A percentile compares a stretch with the other conserved stretches of the same genome.
These are phyloP conservation scores for Rhipidura dahli DNA, from an alignment of 2,113 vertebrate species.

Conservation along the genomic window DNA sequence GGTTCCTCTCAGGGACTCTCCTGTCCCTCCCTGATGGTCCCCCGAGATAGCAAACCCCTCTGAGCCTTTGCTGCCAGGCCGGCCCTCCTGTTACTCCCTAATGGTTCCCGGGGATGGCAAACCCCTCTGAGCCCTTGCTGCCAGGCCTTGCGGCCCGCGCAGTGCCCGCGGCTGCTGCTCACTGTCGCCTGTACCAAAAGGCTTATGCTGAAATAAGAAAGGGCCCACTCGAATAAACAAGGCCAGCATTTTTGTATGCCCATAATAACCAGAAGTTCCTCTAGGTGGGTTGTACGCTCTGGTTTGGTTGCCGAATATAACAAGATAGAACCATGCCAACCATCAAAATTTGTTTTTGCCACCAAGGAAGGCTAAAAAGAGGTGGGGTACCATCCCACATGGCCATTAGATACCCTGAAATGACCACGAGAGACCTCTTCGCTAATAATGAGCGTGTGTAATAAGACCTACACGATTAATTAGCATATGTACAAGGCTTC, in stretches of 20 bases:
- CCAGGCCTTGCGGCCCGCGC: background rate
- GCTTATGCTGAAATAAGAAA: background rate
- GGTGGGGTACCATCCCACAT: too few species aligned
- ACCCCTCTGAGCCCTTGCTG: rapidly evolving
- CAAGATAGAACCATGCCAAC: background rate
- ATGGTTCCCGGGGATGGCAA: rapidly evolving
- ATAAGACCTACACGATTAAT: background rate
- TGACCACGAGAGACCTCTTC: background rate
- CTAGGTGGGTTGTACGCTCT: background rate
- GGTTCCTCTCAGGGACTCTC: rapidly evolving
- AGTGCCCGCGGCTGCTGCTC: rapidly evolving
- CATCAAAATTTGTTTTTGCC: background rate
- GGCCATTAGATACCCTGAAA: background rate
- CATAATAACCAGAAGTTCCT: background rate
- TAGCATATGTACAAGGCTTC: background rate
- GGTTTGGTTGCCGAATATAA: background rate
- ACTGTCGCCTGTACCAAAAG: rapidly evolving
- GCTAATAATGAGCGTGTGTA: too few species aligned
- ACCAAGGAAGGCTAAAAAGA: background rate
- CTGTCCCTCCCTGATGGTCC: rapidly evolving
- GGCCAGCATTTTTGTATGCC: background rate
- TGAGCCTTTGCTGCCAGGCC: rapidly evolving
- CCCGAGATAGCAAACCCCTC: rapidly evolving
- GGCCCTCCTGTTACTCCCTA: too few species aligned
- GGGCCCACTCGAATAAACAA: background rate